Evolutionary conservation across 2,797 vertebrate species (phyloP).

Genomic region (Falco biarmicus): DNA sequence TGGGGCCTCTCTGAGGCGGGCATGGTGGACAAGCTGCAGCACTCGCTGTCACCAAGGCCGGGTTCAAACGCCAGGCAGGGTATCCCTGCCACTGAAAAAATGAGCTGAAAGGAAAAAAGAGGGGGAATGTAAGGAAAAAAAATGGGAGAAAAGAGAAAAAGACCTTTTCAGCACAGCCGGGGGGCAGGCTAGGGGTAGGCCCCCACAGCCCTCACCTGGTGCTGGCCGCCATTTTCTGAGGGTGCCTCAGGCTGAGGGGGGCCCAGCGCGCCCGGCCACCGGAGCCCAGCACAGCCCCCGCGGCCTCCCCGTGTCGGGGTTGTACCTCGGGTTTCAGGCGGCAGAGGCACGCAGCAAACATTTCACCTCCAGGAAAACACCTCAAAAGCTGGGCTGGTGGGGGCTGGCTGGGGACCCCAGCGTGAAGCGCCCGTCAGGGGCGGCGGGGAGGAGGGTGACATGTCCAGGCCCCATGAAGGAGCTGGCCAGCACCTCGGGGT

Average conservation of each 20-base stretch:
- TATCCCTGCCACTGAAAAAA: neutral
- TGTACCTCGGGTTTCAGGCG: rapidly evolving
- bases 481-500: too few species aligned
- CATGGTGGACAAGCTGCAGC: neutral
- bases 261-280: neutral
- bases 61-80: neutral
- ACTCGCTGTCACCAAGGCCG: rapidly evolving
- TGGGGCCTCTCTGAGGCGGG: neutral
- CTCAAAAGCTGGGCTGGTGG: rapidly evolving
- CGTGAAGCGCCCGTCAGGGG: rapidly evolving
- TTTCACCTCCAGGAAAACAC: rapidly evolving
- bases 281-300: neutral
- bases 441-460: rapidly evolving
- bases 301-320: too few species aligned
- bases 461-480: neutral
- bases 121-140: rapidly evolving
- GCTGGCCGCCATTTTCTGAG: neutral
- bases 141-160: neutral
- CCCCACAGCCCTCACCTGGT: neutral
- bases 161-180: neutral
- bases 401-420: neutral
- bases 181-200: neutral
- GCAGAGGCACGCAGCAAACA: rapidly evolving
- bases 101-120: neutral
- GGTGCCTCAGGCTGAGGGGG: neutral